phyloP scores from a whole-genome alignment of 2,888 invertebrate genomes.

The Drosophila subquinaria region DNA sequence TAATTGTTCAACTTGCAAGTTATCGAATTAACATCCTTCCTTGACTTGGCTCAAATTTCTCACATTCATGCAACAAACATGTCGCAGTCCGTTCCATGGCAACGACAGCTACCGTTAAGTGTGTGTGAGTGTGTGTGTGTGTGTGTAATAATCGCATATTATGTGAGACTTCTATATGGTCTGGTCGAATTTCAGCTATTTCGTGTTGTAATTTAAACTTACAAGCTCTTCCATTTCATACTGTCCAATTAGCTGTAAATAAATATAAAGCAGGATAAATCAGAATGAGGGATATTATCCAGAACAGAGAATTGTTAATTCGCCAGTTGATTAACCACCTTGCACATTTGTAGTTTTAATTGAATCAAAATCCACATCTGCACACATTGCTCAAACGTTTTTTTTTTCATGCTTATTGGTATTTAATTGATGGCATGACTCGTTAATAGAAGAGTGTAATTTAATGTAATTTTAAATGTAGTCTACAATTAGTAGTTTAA shows the following conservation, averaged over 20 bases:
- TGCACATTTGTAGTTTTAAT: neutral
- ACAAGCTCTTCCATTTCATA: conserved; percentile 58
- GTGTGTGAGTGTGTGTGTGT: neutral
- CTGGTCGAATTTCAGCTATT: neutral
- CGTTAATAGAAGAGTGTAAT: neutral
- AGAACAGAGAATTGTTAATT: neutral
- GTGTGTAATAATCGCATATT: conserved; percentile 10
- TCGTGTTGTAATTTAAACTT: conserved; percentile 40
- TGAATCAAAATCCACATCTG: conserved; percentile 2
- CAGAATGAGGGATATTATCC: neutral
- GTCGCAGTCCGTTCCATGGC: neutral
- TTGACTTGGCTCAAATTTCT: neutral
- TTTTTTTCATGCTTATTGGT: neutral
- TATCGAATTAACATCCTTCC: conserved; percentile 5
- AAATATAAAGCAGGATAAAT: neutral
- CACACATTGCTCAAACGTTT: neutral
- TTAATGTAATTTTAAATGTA: neutral
- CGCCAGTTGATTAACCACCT: neutral
- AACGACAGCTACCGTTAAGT: neutral
- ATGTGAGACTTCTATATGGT: conserved; percentile 2
- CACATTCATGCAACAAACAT: neutral
- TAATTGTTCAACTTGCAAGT: neutral
- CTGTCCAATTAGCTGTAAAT: conserved; percentile 52
- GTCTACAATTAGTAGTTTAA: neutral
- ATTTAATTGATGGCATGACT: neutral